These are phyloP conservation scores for Chelon auratus DNA, from an alignment of 2,797 vertebrate species.

Conservation along the genomic window DNA sequence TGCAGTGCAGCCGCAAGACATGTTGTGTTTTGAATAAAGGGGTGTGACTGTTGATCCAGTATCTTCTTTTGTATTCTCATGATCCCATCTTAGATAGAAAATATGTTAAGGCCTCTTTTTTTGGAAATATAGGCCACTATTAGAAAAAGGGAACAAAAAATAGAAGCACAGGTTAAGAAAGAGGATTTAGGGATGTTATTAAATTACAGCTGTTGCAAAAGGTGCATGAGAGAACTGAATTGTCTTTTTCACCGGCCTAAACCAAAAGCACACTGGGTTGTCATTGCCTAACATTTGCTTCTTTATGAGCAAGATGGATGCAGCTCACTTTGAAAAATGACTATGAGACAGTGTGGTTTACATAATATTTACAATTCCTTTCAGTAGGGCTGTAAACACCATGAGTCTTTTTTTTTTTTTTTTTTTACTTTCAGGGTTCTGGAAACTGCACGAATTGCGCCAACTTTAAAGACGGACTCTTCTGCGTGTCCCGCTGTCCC, in stretches of 20 bases:
- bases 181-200: constrained; percentile 16
- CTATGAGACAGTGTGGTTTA: constrained; percentile 36
- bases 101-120: constrained; percentile 21
- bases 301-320: constrained; percentile 28
- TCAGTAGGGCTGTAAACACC: constrained; percentile 42
- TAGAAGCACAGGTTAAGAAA: constrained; percentile 2
- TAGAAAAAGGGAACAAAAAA: constrained; percentile 8
- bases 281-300: constrained; percentile 42
- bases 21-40: constrained; percentile 45
- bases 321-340: constrained; percentile 34
- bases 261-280: constrained; percentile 20
- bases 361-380: constrained; percentile 50
- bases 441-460: constrained; percentile 90
- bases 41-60: constrained; percentile 42
- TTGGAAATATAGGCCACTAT: constrained; percentile 4
- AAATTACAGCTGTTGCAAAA: constrained; percentile 11
- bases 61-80: constrained; percentile 25
- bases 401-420: neutral
- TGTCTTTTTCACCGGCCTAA: neutral
- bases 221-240: constrained; percentile 11
- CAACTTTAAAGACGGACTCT: constrained; percentile 90
- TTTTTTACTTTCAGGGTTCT: constrained; percentile 84
- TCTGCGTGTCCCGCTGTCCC: constrained; percentile 92
- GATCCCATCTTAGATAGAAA: constrained; percentile 39
- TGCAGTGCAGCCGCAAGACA: constrained; percentile 42